Conservation (phyloP, 2,888 invertebrate genomes). For the Hedya salicella region DNA sequence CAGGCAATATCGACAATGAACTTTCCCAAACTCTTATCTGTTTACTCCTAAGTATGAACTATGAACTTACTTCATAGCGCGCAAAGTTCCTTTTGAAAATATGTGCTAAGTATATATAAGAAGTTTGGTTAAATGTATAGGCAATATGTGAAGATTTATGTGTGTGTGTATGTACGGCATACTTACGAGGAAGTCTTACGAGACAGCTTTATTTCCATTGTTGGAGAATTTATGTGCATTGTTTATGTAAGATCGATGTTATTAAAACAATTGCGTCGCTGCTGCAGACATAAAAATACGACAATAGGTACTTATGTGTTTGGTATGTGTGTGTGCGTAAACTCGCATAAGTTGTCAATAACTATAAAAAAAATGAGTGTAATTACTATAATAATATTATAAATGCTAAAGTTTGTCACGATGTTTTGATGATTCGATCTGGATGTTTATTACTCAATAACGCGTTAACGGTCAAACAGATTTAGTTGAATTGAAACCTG, state of each 20-base stretch:
- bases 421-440: no score
- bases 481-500: no score
- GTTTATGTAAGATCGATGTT: conserved; percentile 42
- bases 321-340: no score
- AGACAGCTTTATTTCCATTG: conserved; percentile 72
- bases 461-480: no score
- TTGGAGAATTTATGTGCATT: conserved; percentile 56
- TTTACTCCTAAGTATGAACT: not conserved
- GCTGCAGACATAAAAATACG: not conserved
- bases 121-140: conserved; percentile 42
- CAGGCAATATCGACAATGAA: conserved; percentile 56
- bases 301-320: not conserved
- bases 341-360: no score
- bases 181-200: conserved; percentile 70
- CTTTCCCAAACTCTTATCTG: conserved; percentile 14
- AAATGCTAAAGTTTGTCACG: no score
- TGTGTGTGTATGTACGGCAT: conserved; percentile 66
- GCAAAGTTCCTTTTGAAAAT: not conserved
- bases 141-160: conserved; percentile 84
- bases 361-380: no score
- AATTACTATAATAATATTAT: no score
- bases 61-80: not conserved
- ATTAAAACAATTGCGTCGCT: conserved; percentile 26
- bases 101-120: not conserved
- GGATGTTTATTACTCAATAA: no score